Conservation (phyloP, 2,113 vertebrate species). For the Motacilla tschutschensis region DNA sequence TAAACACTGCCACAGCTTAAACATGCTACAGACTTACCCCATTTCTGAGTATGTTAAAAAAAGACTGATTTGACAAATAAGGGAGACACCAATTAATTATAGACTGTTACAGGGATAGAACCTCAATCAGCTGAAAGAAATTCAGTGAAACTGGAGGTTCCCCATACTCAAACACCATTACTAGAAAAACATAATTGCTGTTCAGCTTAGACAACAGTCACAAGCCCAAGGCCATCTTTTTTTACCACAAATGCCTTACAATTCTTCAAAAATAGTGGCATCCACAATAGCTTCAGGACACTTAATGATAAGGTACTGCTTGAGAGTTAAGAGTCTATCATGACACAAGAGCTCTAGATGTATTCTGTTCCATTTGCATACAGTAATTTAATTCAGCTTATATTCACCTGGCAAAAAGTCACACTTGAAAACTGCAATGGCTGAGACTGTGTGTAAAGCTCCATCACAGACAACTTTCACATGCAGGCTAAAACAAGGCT, state of each 20-base stretch:
- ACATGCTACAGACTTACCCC: neutral
- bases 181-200: neutral
- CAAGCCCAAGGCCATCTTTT: neutral
- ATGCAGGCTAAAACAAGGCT: neutral
- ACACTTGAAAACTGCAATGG: neutral
- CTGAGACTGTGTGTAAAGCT: neutral
- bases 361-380: neutral
- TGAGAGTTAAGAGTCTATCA: neutral
- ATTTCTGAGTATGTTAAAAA: neutral
- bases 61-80: neutral
- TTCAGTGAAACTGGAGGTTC: neutral
- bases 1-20: neutral
- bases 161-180: neutral
- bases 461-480: neutral
- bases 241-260: neutral
- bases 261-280: neutral
- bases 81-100: neutral
- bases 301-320: neutral
- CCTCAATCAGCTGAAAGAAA: neutral
- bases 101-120: neutral
- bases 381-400: neutral
- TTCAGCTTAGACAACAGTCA: neutral
- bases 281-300: neutral
- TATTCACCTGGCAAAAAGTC: slow-evolving; percentile 12
- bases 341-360: neutral